Percentiles rank a stretch among this genome's conserved stretches.
Conservation (phyloP, 1,140 invertebrate species). For the Megalonaias nervosa region DNA sequence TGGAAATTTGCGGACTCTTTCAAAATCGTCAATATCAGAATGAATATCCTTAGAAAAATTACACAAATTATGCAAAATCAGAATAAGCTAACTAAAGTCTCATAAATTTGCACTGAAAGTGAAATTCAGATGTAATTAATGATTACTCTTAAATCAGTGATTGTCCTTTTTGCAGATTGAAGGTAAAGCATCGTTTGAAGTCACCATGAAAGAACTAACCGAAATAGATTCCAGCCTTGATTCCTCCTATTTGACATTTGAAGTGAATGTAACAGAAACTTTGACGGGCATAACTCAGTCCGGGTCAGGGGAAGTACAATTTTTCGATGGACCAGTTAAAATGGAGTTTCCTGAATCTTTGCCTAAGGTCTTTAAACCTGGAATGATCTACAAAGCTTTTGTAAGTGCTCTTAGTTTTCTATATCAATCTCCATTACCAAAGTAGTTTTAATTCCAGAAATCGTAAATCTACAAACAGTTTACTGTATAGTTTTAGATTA, state of each 20-base stretch:
- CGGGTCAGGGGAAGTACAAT: conserved; percentile 33
- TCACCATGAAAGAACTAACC: conserved; percentile 41
- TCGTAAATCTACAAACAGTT: background rate
- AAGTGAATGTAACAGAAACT: conserved; percentile 57
- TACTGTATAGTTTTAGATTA: background rate
- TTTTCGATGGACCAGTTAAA: conserved; percentile 35
- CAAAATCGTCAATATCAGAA: too few relatives aligned
- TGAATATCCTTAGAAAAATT: too few relatives aligned
- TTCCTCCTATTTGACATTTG: conserved; percentile 36
- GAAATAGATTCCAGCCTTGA: conserved; percentile 36
- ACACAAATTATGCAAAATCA: too few relatives aligned
- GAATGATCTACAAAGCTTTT: conserved; percentile 40
- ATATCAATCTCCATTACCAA: too few relatives aligned
- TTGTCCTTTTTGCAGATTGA: conserved; percentile 40
- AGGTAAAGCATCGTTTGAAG: conserved; percentile 48
- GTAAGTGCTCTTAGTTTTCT: conserved; percentile 20
- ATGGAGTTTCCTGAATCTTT: conserved; percentile 35
- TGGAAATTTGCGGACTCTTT: too few relatives aligned
- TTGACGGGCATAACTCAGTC: conserved; percentile 46
- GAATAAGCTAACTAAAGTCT: too few relatives aligned
- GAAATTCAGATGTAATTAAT: too few relatives aligned
- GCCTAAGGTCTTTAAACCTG: conserved; percentile 44
- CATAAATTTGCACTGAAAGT: too few relatives aligned
- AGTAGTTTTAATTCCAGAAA: too few relatives aligned
- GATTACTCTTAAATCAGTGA: too few relatives aligned